These are phyloP conservation scores for Cryptophagus acutangulus DNA, from an alignment of 2,888 invertebrate genomes.

Conservation along the genomic window DNA sequence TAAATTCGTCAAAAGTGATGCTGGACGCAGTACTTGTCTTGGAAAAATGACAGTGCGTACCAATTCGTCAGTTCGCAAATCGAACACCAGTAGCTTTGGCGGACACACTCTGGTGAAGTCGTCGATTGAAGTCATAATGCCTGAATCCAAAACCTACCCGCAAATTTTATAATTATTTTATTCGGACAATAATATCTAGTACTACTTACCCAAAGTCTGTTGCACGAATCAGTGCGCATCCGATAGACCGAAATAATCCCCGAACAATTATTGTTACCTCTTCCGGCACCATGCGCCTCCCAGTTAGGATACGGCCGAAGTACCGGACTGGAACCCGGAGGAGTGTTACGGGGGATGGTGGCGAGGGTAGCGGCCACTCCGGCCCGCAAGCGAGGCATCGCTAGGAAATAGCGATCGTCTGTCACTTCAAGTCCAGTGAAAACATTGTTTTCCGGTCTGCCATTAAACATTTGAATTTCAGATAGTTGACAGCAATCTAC, in stretches of 20 bases:
- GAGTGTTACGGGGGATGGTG: slow-evolving; percentile 60
- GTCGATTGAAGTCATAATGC: slow-evolving; percentile 65
- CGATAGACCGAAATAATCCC: slow-evolving; percentile 76
- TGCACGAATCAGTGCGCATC: slow-evolving; percentile 70
- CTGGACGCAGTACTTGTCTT: slow-evolving; percentile 65
- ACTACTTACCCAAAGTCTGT: slow-evolving; percentile 63
- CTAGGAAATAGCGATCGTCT: slow-evolving; percentile 68
- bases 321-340: slow-evolving; percentile 62
- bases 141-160: slow-evolving; percentile 75
- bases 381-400: slow-evolving; percentile 66
- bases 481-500: too few relatives aligned
- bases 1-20: slow-evolving; percentile 72
- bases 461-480: too few relatives aligned
- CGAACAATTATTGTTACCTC: slow-evolving; percentile 67
- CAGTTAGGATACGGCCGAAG: slow-evolving; percentile 44
- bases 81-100: slow-evolving; percentile 76
- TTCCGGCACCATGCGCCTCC: slow-evolving; percentile 68
- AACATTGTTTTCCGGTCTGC: slow-evolving; percentile 66
- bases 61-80: slow-evolving; percentile 66
- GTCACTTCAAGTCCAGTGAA: slow-evolving; percentile 72
- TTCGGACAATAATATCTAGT: slow-evolving; percentile 2
- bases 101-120: slow-evolving; percentile 65
- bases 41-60: slow-evolving; percentile 72
- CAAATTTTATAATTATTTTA: slow-evolving; percentile 3
- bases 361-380: slow-evolving; percentile 74